Base-by-base conservation (phyloP, 1,140 invertebrate species). In the Steinernema feltiae region DNA sequence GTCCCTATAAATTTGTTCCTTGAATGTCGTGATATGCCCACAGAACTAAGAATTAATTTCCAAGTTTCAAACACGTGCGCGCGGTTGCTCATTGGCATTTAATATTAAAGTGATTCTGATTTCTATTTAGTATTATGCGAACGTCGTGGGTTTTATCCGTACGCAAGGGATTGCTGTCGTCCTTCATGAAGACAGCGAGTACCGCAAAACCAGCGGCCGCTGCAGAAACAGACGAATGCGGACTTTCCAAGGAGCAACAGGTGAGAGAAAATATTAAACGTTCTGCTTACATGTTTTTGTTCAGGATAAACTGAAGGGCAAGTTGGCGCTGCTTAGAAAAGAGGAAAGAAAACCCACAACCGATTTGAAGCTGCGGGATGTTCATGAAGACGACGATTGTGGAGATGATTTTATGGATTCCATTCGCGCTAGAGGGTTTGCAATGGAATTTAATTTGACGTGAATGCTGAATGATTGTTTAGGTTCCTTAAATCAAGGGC, bases 401-500 rank as follows among this genome's bases (percentile, higher is more conserved):
- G 53, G 53, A 3, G 53, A 27, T 15, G 24, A 63, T 63, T 63
- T n/a, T 29, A 80, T 80, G 78, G 79, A 80, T 48, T 31, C 63
- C 27, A 80, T 80, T 30, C 74, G 79, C 7, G 79, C 79, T 17
- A 48, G 79, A 80, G 72, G 78, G 78, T 79, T 29, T 15, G 46
- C 12, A 27, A 63, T 17, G 3, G 30, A 12, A 29, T 1, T n/a
- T 78, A 12, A 41, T 75, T 0, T 0, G 17, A 18, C 30, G n/a
- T 76, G 73, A n/a, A 7, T 32, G 2, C 41, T 21, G 53, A 30
- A 18, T 70, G 21, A 3, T 71, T 18, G 32, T 83, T 71, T 35
- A 82, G 81, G n/a, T 70, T 82, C 7, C 35, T 82, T 48, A 72
- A 77, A 30, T 78, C 76, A 27, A 70, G 53, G 24, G 77, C 83